A percentile compares a stretch with the other conserved stretches of the same genome.
Conservation (phyloP, 2,888 invertebrate species). For the Therioaphis trifolii region DNA sequence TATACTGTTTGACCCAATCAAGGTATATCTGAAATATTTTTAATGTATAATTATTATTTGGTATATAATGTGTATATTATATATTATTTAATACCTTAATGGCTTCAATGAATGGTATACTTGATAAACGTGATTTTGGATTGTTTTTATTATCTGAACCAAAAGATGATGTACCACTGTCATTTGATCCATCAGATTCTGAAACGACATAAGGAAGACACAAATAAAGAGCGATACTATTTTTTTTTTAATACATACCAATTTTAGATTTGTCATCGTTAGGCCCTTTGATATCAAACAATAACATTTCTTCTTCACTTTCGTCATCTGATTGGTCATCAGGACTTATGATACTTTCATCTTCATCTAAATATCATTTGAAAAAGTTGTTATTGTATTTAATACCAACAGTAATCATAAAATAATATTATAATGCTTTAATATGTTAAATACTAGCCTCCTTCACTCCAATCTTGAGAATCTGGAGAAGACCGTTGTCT, state of each 20-base stretch:
- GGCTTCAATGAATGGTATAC: constrained; percentile 40
- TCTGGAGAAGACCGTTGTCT: constrained; percentile 48
- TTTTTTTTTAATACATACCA: constrained; percentile 7
- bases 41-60: too few species aligned
- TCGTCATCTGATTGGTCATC: constrained; percentile 67
- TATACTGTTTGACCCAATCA: constrained; percentile 46
- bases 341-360: constrained; percentile 70
- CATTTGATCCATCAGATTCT: constrained; percentile 58
- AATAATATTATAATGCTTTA: not conserved
- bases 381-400: not conserved
- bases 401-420: not conserved
- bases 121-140: constrained; percentile 20
- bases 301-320: constrained; percentile 66
- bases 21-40: constrained; percentile 39
- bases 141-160: constrained; percentile 51
- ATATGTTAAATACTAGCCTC: constrained; percentile 44
- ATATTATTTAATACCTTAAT: constrained; percentile 50
- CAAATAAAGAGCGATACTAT: not conserved
- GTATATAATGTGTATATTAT: too few species aligned
- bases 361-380: constrained; percentile 69
- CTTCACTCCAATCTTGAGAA: constrained; percentile 59
- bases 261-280: constrained; percentile 51
- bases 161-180: constrained; percentile 58
- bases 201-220: not conserved
- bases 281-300: constrained; percentile 64